These are phyloP conservation scores for Ophion slaviceki DNA, from an alignment of 2,888 invertebrate species.

Conservation along the genomic window DNA sequence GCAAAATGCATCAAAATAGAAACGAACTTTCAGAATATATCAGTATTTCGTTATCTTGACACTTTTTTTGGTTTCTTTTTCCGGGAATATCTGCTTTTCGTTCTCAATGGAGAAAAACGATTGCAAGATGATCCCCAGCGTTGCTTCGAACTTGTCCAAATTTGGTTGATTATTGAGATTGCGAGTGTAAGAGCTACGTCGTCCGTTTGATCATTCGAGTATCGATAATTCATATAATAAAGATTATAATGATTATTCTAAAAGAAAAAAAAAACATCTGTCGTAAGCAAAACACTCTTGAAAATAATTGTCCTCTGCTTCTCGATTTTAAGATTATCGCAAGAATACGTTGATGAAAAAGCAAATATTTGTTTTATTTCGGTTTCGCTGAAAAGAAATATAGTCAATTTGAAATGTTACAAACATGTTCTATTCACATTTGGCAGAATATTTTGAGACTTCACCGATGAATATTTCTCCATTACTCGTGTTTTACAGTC, in stretches of 20 bases:
- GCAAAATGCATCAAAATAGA: slow-evolving; percentile 68
- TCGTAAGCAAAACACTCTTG: slow-evolving; percentile 12
- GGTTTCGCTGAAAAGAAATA: background rate
- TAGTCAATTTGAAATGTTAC: slow-evolving; percentile 5
- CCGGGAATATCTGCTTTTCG: slow-evolving; percentile 54
- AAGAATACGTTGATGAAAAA: slow-evolving; percentile 17
- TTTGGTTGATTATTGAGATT: slow-evolving; percentile 53
- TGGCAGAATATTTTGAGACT: slow-evolving; percentile 76
- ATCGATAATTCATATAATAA: slow-evolving; percentile 63
- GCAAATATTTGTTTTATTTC: slow-evolving; percentile 45
- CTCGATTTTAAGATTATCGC: slow-evolving; percentile 19
- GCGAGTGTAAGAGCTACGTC: slow-evolving; percentile 26
- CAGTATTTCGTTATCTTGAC: slow-evolving; percentile 17
- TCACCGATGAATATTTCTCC: slow-evolving; percentile 68
- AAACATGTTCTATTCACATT: slow-evolving; percentile 61
- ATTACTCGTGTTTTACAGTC: slow-evolving; percentile 72
- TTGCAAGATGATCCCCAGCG: slow-evolving; percentile 14
- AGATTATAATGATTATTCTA: slow-evolving; percentile 22
- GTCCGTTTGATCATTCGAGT: slow-evolving; percentile 24
- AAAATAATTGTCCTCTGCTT: slow-evolving; percentile 27
- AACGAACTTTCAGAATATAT: slow-evolving; percentile 60
- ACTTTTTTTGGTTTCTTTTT: background rate
- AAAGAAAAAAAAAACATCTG: background rate
- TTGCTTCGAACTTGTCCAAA: slow-evolving; percentile 29
- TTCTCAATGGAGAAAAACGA: slow-evolving; percentile 33